Evolutionary conservation across 1,140 invertebrate genomes (phyloP).

Genomic region (Marisa cornuarietis): DNA sequence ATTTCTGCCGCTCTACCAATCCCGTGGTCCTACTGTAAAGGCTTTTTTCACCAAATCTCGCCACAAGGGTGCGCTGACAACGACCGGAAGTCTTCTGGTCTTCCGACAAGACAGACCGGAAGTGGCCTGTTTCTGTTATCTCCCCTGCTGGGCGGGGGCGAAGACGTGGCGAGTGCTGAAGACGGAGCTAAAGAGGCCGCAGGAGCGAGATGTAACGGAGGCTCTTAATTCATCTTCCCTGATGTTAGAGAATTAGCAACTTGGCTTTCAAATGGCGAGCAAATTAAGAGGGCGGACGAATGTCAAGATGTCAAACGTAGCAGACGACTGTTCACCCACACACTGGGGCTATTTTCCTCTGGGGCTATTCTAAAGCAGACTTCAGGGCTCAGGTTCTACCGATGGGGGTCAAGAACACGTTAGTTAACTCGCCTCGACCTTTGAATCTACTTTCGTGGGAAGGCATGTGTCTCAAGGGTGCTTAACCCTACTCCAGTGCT

Average conservation of each 20-base stretch:
- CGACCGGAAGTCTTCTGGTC: slow-evolving; percentile 29
- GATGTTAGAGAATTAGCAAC: slow-evolving; percentile 13
- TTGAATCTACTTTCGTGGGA: too few species aligned
- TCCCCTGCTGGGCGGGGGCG: background rate
- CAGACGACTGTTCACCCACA: background rate
- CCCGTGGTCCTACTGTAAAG: too few species aligned
- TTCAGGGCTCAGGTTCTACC: background rate
- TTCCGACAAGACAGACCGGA: slow-evolving; percentile 27
- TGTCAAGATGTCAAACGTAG: slow-evolving; percentile 6
- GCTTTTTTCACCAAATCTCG: background rate
- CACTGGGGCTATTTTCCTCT: background rate
- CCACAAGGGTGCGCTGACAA: slow-evolving; percentile 27
- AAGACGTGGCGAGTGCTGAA: background rate
- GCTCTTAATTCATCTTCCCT: slow-evolving; percentile 26
- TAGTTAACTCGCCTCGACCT: too few species aligned
- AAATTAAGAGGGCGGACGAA: slow-evolving; percentile 15
- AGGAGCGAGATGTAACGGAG: slow-evolving; percentile 6
- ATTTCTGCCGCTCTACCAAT: too few species aligned
- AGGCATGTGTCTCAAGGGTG: too few species aligned
- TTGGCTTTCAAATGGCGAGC: slow-evolving; percentile 7
- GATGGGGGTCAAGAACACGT: too few species aligned
- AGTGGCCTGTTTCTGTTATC: slow-evolving; percentile 34
- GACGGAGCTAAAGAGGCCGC: background rate
- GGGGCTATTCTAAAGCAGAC: background rate
- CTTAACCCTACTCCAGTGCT: too few species aligned